Base-by-base conservation (phyloP, 1,140 invertebrate genomes). In the Diorhabda sublineata region DNA sequence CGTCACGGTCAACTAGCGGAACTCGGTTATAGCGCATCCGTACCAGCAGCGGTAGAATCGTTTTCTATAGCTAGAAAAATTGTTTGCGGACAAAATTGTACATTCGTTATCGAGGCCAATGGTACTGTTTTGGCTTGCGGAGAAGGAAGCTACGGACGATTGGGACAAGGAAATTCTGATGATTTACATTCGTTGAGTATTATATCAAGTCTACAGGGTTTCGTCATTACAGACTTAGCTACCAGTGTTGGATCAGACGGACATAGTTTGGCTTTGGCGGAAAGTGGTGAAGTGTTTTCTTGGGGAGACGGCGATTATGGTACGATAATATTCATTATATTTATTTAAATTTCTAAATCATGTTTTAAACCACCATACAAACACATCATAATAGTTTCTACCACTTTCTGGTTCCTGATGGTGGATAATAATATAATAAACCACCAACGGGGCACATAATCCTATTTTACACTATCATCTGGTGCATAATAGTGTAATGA, bases 81-180 rank as follows among this genome's bases (percentile, higher is more conserved):
- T 45, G 80, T 89, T 47, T 90, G 88, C 69, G 89, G 89, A 3
- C 88, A 89, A 76, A 89, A 89, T 73, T 89, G 88, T 72, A 88
- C 88, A 3, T 90, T 90, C 81, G 80, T 88, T 3, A 84, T 89
- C 7, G 82, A 87, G 69, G 81, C 79, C 5, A 85, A 87, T 78
- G 87, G 87, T 3, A 83, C 71, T 75, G 87, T 98, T 0, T 94
- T 94, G 75, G 97, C 95, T 0, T 98, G 96, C 93, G 96, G 96
- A 57, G 97, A 98, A 85, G 96, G 96, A 0, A 87, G 95, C 8
- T 98, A 98, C 80, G 96, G 96, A 0, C 83, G 96, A 0, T 83
- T 98, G 2, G 96, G 96, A 0, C 95, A 97, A 79, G 95, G 94
- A 0, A 94, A 97, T 78, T 95, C 92, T 45, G 95, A 98, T 76